A percentile compares a stretch with the other conserved stretches of the same genome.
These are phyloP conservation scores for Gryon sp. DNA, from an alignment of 1,140 invertebrate genomes.

Conservation along the genomic window DNA sequence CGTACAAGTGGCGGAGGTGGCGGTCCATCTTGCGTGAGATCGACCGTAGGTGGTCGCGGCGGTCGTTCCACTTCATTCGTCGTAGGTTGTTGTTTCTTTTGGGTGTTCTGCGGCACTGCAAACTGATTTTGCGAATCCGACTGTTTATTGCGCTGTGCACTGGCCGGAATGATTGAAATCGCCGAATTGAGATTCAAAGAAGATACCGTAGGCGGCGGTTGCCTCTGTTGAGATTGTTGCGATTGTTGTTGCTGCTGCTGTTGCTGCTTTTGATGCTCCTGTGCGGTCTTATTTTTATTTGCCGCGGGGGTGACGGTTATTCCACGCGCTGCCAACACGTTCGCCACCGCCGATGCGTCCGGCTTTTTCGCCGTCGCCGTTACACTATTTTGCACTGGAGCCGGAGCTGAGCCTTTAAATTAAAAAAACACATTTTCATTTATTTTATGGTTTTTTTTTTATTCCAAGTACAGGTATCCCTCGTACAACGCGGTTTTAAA, in stretches of 20 bases:
- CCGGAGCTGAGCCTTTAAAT: conserved; percentile 75
- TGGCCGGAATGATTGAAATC: conserved; percentile 85
- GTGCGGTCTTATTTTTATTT: conserved; percentile 75
- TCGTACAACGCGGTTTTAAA: no score
- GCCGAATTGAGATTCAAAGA: conserved; percentile 85
- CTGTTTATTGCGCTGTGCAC: conserved; percentile 74
- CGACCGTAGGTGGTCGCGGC: conserved; percentile 80
- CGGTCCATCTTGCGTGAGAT: conserved; percentile 80
- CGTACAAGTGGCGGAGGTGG: conserved; percentile 67
- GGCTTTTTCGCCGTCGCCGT: conserved; percentile 78
- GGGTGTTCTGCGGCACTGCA: conserved; percentile 77
- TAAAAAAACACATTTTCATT: conserved; percentile 19
- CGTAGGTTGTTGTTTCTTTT: conserved; percentile 72
- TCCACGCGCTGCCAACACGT: conserved; percentile 86
- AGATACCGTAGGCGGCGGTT: conserved; percentile 68
- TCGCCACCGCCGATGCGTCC: conserved; percentile 86
- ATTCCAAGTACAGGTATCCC: no score
- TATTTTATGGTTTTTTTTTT: no score
- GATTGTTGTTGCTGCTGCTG: conserved; percentile 37
- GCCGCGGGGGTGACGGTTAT: conserved; percentile 85
- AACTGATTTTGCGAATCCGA: conserved; percentile 75
- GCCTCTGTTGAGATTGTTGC: conserved; percentile 55
- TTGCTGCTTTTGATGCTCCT: conserved; percentile 67
- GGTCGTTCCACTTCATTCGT: conserved; percentile 77
- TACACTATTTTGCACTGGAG: conserved; percentile 72